Evolutionary conservation across 1,140 invertebrate species (phyloP).

Genomic region (Stratiolaelaps scimitus): DNA sequence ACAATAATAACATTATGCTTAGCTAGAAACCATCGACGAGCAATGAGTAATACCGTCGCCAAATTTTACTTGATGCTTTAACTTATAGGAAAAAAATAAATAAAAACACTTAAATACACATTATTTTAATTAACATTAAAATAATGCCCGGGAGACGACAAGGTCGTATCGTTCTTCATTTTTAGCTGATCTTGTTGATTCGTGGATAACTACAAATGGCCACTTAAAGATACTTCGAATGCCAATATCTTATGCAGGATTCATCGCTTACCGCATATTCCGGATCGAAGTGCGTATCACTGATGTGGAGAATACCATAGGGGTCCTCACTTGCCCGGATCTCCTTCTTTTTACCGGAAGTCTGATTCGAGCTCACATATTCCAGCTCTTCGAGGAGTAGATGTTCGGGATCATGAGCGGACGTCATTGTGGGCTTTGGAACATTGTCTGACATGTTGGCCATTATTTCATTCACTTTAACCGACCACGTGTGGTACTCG

Average conservation of each 20-base stretch:
- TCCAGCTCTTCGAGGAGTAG: no score
- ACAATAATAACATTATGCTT: background rate
- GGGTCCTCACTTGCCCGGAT: background rate
- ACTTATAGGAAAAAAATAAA: constrained; percentile 47
- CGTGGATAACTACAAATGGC: no score
- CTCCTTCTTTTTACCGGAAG: background rate
- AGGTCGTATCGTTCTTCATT: no score
- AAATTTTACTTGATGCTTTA: background rate
- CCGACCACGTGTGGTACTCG: background rate
- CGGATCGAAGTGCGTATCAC: constrained; percentile 83
- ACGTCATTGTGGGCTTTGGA: background rate
- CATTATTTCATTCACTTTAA: background rate
- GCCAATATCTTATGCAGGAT: no score
- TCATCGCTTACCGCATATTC: constrained; percentile 64
- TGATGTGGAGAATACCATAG: constrained; percentile 59
- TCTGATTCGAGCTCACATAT: no score
- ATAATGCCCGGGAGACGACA: no score
- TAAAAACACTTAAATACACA: no score
- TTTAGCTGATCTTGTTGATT: no score
- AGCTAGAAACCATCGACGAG: background rate
- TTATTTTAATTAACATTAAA: no score
- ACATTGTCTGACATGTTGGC: background rate
- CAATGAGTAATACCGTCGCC: background rate
- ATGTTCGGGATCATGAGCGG: background rate
- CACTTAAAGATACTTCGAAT: no score